Evolutionary conservation across 2,113 vertebrate genomes (phyloP).

Genomic region (Bos indicus): DNA sequence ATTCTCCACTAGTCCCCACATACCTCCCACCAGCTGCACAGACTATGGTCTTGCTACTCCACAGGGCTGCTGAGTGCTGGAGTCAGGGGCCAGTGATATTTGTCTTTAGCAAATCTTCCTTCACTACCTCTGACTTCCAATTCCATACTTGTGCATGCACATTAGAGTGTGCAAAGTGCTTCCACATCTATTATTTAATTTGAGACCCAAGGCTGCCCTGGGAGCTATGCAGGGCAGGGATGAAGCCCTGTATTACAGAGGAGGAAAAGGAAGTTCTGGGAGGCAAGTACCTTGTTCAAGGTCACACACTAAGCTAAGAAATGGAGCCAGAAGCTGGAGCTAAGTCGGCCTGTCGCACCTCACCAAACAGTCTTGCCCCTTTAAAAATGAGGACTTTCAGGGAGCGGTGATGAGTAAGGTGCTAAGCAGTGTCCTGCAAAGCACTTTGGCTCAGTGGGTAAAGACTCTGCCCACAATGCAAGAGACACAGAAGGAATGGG

Average conservation of each 20-base stretch:
- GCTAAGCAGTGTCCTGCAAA: neutral
- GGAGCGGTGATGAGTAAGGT: neutral
- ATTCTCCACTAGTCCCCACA: neutral
- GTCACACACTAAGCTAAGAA: neutral
- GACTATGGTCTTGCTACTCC: conserved; percentile 27
- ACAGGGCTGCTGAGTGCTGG: neutral
- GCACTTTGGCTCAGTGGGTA: neutral
- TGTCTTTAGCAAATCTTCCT: neutral
- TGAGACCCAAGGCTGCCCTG: neutral
- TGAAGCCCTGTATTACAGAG: neutral
- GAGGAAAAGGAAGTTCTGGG: neutral
- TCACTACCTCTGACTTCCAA: neutral
- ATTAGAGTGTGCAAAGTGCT: neutral
- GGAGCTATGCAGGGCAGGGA: neutral
- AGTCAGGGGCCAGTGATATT: fast-evolving
- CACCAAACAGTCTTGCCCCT: neutral
- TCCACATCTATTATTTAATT: neutral
- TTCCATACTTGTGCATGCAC: neutral
- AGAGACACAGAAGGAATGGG: neutral
- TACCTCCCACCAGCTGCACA: conserved; percentile 37
- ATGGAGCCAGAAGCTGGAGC: neutral
- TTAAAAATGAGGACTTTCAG: neutral
- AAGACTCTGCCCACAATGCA: neutral
- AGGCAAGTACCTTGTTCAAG: neutral
- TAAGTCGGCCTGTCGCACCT: neutral